phyloP scores from a whole-genome alignment of 2,113 vertebrate species.

The Hemichromis elongatus region DNA sequence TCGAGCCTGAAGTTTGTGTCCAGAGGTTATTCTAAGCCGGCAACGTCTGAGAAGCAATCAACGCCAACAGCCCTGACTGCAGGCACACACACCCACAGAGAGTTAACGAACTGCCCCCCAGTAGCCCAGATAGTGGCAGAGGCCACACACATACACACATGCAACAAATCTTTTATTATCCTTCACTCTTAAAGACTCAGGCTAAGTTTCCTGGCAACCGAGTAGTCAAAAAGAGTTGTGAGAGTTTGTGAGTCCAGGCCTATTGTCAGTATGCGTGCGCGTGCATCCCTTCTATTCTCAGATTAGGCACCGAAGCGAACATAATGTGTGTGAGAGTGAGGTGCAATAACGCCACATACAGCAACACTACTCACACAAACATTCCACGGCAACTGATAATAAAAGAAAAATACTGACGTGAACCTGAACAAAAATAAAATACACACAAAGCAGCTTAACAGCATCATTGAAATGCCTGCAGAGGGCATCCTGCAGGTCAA shows the following conservation, averaged over 20 bases:
- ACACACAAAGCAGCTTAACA: constrained; percentile 15
- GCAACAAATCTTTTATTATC: constrained; percentile 57
- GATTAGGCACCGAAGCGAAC: constrained; percentile 50
- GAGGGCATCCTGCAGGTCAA: background rate
- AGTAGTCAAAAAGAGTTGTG: constrained; percentile 51
- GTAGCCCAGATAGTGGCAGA: constrained; percentile 23
- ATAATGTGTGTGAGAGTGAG: constrained; percentile 27
- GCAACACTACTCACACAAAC: background rate
- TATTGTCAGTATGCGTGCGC: constrained; percentile 5
- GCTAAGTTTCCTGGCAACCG: constrained; percentile 74
- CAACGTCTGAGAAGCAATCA: constrained; percentile 28
- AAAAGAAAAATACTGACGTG: background rate
- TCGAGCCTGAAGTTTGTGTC: constrained; percentile 16
- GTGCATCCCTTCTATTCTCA: constrained; percentile 48
- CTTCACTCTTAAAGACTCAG: constrained; percentile 59
- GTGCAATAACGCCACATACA: constrained; percentile 16
- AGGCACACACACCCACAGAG: constrained; percentile 24
- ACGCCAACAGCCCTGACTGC: background rate
- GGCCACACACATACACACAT: constrained; percentile 23
- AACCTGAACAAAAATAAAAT: background rate
- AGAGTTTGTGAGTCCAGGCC: constrained; percentile 46
- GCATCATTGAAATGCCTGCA: constrained; percentile 19
- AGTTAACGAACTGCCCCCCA: constrained; percentile 50
- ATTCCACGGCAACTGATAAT: constrained; percentile 16
- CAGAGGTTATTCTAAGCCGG: constrained; percentile 16